Evolutionary conservation across 2,113 vertebrate species (phyloP).

Genomic region (Sapajus apella): DNA sequence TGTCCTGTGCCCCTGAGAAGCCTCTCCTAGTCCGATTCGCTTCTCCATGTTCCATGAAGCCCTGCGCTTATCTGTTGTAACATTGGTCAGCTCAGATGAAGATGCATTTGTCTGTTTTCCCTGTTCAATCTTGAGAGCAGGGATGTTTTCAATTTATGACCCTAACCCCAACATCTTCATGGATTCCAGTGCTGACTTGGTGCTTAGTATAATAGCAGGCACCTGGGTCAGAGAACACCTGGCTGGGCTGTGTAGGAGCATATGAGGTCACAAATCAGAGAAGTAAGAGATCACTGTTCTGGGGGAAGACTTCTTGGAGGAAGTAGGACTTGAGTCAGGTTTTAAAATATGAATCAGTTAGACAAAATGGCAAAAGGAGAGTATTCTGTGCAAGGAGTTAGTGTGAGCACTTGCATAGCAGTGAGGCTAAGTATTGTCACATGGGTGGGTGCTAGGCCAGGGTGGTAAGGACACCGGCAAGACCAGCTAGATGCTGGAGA

Average conservation of each 20-base stretch:
- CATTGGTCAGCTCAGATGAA: background rate
- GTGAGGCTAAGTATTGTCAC: background rate
- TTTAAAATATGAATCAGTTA: background rate
- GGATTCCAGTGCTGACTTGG: background rate
- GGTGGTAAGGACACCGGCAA: background rate
- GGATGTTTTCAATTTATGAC: background rate
- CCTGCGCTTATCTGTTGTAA: background rate
- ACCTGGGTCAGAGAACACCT: background rate
- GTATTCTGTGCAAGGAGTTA: background rate
- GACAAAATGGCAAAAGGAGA: background rate
- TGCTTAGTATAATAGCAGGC: background rate
- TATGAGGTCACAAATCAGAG: background rate
- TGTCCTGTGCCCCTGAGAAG: rapidly evolving
- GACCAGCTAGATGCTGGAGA: rapidly evolving
- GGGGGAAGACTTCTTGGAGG: background rate
- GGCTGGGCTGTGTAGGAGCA: background rate
- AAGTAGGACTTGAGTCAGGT: background rate
- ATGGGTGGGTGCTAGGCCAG: no score
- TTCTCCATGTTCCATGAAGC: background rate
- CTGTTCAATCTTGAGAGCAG: background rate
- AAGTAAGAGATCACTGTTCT: background rate
- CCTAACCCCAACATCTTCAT: background rate
- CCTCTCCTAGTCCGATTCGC: background rate
- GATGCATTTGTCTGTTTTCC: background rate
- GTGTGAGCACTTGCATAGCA: rapidly evolving